These are phyloP conservation scores for Catostomus latipinnis DNA, from an alignment of 2,797 vertebrate genomes.

Conservation along the genomic window DNA sequence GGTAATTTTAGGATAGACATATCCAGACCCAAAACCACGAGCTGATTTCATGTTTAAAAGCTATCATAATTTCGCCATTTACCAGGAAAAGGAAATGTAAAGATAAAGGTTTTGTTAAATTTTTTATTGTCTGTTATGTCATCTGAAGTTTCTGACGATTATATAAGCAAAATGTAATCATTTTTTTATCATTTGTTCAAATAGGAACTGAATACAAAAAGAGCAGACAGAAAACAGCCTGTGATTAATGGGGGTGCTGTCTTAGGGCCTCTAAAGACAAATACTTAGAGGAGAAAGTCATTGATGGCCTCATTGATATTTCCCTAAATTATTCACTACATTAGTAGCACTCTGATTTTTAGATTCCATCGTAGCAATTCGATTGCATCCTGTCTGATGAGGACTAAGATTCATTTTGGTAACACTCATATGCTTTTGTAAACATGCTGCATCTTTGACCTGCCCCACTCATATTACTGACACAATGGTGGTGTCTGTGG, in stretches of 20 bases:
- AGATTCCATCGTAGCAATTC: slow-evolving; percentile 13
- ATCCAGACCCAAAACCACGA: background rate
- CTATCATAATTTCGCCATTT: background rate
- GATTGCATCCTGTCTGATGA: slow-evolving; percentile 40
- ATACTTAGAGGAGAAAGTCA: slow-evolving; percentile 21
- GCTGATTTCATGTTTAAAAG: background rate
- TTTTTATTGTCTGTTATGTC: slow-evolving; percentile 49
- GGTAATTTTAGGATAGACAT: slow-evolving; percentile 55
- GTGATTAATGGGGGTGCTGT: slow-evolving; percentile 57
- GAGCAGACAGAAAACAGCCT: background rate
- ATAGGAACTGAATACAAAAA: slow-evolving; percentile 11
- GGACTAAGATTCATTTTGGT: slow-evolving; percentile 47
- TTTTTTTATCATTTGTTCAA: slow-evolving; percentile 54
- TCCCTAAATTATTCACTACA: slow-evolving; percentile 36
- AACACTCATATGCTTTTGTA: slow-evolving; percentile 37
- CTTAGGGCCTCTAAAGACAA: slow-evolving; percentile 5
- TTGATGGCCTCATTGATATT: slow-evolving; percentile 44
- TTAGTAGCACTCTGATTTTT: slow-evolving; percentile 45
- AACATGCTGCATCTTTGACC: slow-evolving; percentile 21
- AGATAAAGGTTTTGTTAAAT: slow-evolving; percentile 12
- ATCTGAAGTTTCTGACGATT: slow-evolving; percentile 59
- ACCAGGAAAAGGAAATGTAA: background rate
- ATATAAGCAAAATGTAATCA: slow-evolving; percentile 55
- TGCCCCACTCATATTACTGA: background rate
- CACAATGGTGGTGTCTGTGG: too few species aligned